Percentiles rank a stretch among this genome's conserved stretches.
Conservation (phyloP, 2,113 vertebrate genomes). For the Meriones unguiculatus region DNA sequence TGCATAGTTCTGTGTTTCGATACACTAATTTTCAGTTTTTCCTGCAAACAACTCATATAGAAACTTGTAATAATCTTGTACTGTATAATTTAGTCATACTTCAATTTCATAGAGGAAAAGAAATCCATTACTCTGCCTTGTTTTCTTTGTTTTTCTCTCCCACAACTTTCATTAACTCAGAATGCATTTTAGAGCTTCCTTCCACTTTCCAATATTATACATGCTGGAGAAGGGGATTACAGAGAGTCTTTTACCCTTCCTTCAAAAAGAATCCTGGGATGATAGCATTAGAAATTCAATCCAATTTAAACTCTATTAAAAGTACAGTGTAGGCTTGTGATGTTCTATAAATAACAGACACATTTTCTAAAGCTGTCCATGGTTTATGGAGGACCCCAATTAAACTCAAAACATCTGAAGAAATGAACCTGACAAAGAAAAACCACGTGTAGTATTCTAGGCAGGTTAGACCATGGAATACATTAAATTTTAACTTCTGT, state of each 20-base stretch:
- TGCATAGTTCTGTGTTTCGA: not conserved
- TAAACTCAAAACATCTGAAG: constrained; percentile 73
- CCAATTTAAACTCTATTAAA: constrained; percentile 75
- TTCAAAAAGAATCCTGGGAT: constrained; percentile 56
- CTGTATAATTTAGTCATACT: constrained; percentile 59
- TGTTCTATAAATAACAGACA: constrained; percentile 72
- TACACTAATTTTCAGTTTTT: constrained; percentile 61
- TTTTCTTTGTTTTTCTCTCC: constrained; percentile 4
- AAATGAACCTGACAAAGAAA: constrained; percentile 74
- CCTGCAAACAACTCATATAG: constrained; percentile 40
- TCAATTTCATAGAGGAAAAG: constrained; percentile 38
- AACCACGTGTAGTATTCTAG: constrained; percentile 56
- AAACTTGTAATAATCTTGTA: constrained; percentile 54
- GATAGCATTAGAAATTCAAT: constrained; percentile 66
- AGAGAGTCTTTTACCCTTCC: constrained; percentile 12
- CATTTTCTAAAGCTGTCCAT: constrained; percentile 54
- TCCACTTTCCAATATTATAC: constrained; percentile 72
- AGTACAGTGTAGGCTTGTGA: constrained; percentile 74
- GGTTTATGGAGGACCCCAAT: constrained; percentile 70
- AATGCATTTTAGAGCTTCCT: constrained; percentile 59
- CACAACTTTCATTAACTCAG: constrained; percentile 65
- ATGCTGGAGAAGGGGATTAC: not conserved
- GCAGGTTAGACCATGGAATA: constrained; percentile 56
- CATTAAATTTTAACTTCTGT: constrained; percentile 71
- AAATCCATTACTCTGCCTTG: constrained; percentile 59